phyloP scores from a whole-genome alignment of 1,140 invertebrate species.

The Pteromalus puparum region DNA sequence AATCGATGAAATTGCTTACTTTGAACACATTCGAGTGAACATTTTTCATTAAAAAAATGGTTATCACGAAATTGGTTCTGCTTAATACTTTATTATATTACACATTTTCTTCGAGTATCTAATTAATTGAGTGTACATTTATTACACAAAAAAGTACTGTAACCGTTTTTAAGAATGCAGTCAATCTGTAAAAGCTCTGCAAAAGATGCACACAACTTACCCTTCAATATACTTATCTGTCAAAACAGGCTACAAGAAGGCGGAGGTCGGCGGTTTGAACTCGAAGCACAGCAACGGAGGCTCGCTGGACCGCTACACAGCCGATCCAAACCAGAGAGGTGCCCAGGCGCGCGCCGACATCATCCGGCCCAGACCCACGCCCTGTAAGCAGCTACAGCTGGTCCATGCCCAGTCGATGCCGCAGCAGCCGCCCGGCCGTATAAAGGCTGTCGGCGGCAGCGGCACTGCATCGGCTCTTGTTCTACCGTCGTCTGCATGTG shows the following conservation, averaged over 20 bases:
- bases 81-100: no score
- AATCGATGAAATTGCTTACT: no score
- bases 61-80: no score
- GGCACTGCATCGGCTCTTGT: conserved; percentile 64
- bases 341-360: conserved; percentile 81
- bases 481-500: conserved; percentile 72
- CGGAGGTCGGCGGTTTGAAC: conserved; percentile 79
- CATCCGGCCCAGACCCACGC: conserved; percentile 82
- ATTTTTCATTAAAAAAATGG: no score
- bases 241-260: conserved; percentile 80
- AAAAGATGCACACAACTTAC: neutral
- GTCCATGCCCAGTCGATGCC: neutral
- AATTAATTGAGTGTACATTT: no score
- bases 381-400: conserved; percentile 76
- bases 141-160: no score
- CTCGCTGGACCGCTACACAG: conserved; percentile 85
- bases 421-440: conserved; percentile 58
- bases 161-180: no score
- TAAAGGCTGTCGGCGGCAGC: conserved; percentile 61
- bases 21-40: no score
- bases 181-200: neutral
- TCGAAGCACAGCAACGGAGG: conserved; percentile 80
- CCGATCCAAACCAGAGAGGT: conserved; percentile 85
- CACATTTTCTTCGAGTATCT: no score
- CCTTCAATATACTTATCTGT: neutral